Evolutionary conservation across 2,113 vertebrate species (phyloP).

Genomic region (Gasterosteus nipponicus): DNA sequence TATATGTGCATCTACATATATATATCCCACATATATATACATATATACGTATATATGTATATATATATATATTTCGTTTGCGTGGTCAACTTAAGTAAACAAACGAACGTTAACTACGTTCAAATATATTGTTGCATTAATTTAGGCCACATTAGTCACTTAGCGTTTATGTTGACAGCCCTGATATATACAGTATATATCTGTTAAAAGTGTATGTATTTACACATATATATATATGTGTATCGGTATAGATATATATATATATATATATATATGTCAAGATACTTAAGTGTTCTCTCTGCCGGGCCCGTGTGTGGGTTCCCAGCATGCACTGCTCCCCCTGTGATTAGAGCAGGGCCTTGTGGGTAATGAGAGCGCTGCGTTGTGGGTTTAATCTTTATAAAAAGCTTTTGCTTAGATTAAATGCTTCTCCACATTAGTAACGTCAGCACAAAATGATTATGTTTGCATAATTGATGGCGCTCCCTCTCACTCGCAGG

Average conservation of each 20-base stretch:
- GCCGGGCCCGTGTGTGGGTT: neutral
- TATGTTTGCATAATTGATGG: constrained; percentile 99
- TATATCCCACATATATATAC: too few relatives aligned
- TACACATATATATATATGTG: too few relatives aligned
- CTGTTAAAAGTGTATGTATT: too few relatives aligned
- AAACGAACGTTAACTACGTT: too few relatives aligned
- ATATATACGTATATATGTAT: too few relatives aligned
- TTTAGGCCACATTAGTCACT: too few relatives aligned
- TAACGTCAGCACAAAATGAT: constrained; percentile 99
- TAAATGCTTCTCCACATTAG: constrained; percentile 99
- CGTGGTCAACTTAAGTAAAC: too few relatives aligned
- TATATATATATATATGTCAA: neutral
- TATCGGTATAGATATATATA: neutral
- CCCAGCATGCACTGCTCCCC: constrained; percentile 36
- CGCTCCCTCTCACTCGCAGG: constrained; percentile 78
- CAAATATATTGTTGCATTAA: too few relatives aligned
- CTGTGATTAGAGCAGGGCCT: constrained; percentile 68
- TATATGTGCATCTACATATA: too few relatives aligned
- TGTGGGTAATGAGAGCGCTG: constrained; percentile 65
- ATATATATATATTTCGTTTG: too few relatives aligned
- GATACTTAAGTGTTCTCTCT: neutral
- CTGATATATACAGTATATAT: too few relatives aligned
- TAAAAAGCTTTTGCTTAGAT: constrained; percentile 87
- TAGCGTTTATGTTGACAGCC: too few relatives aligned
- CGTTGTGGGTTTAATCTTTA: constrained; percentile 81